phyloP scores from a whole-genome alignment of 1,140 invertebrate genomes.

The Aphis craccivora region DNA sequence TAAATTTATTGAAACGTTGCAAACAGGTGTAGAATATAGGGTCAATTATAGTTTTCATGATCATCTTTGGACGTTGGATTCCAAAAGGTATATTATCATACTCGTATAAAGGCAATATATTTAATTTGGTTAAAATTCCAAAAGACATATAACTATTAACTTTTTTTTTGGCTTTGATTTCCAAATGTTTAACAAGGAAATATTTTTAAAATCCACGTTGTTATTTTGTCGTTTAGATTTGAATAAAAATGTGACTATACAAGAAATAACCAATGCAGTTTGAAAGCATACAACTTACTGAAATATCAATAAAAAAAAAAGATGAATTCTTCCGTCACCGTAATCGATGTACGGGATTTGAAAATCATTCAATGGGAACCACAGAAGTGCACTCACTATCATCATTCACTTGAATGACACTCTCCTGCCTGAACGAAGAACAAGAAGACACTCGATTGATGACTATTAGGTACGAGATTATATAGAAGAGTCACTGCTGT shows the following conservation, averaged over 20 bases:
- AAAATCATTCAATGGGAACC: not conserved
- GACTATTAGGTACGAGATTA: not conserved
- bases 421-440: not conserved
- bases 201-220: not conserved
- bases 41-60: no score
- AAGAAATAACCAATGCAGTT: not conserved
- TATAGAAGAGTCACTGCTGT: not conserved
- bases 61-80: not conserved
- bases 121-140: not conserved
- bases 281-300: not conserved
- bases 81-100: not conserved
- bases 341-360: not conserved
- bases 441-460: conserved; percentile 4
- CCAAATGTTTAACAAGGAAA: not conserved
- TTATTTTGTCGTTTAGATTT: not conserved
- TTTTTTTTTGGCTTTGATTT: not conserved
- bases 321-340: not conserved
- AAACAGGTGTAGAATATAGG: not conserved
- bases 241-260: not conserved
- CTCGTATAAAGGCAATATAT: not conserved
- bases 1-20: not conserved
- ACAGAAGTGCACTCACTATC: not conserved
- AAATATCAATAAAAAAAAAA: not conserved
- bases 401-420: not conserved
- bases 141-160: not conserved